These are phyloP conservation scores for Oreochromis spilurus DNA, from an alignment of 2,113 vertebrate species.

Conservation along the genomic window DNA sequence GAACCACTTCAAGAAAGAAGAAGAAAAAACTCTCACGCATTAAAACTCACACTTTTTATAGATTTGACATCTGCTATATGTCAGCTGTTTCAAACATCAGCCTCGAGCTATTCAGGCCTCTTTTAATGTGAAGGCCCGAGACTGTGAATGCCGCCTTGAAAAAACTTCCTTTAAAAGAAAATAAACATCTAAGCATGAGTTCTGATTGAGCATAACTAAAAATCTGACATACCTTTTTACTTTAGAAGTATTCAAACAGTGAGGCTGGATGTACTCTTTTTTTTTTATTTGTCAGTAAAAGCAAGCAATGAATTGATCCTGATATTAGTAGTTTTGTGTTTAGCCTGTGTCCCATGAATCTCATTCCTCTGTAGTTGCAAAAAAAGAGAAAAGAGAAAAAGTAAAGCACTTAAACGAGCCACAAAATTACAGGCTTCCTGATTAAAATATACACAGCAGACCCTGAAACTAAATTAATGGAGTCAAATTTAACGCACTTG, in stretches of 20 bases:
- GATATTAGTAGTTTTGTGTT: background rate
- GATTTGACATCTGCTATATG: background rate
- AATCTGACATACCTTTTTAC: rapidly evolving
- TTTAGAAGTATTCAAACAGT: background rate
- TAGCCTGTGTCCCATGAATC: background rate
- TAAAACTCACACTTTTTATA: background rate
- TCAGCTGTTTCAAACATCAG: background rate
- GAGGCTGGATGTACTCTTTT: rapidly evolving
- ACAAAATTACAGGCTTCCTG: background rate
- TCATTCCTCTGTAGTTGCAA: background rate
- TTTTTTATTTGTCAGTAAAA: background rate
- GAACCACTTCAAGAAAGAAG: background rate
- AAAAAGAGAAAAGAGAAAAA: too few relatives aligned
- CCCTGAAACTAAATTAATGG: background rate
- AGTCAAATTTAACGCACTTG: background rate
- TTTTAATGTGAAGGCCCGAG: background rate
- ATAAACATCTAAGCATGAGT: background rate
- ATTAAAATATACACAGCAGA: background rate
- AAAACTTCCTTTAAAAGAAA: background rate
- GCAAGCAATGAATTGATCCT: background rate
- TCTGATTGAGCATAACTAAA: background rate
- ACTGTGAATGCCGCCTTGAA: background rate
- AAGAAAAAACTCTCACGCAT: background rate
- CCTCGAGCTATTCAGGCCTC: background rate
- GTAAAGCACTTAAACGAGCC: background rate